phyloP scores from a whole-genome alignment of 1,140 invertebrate species.

The honey bee (Apis mellifera) region Amel_HAv3.1 CM009931.2:25732501-25733000 shows the following conservation, averaged over 20 bases:
- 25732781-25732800: neutral
- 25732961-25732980: no score
- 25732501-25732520: neutral
- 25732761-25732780: neutral
- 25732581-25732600: conserved; percentile 2
- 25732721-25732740: neutral
- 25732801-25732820: conserved; percentile 3
- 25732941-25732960: no score
- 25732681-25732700: conserved; percentile 22
- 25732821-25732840: neutral
- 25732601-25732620: neutral
- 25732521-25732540: neutral
- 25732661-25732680: neutral
- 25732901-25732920: neutral
- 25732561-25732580: neutral
- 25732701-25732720: conserved; percentile 3
- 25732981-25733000: no score
- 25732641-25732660: neutral
- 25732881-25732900: neutral
- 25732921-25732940: no score
- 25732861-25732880: neutral
- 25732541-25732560: neutral
- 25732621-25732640: neutral
- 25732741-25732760: conserved; percentile 11
- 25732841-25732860: neutral